phyloP scores from a whole-genome alignment of 2,888 invertebrate genomes.

The Cryptus armator region DNA sequence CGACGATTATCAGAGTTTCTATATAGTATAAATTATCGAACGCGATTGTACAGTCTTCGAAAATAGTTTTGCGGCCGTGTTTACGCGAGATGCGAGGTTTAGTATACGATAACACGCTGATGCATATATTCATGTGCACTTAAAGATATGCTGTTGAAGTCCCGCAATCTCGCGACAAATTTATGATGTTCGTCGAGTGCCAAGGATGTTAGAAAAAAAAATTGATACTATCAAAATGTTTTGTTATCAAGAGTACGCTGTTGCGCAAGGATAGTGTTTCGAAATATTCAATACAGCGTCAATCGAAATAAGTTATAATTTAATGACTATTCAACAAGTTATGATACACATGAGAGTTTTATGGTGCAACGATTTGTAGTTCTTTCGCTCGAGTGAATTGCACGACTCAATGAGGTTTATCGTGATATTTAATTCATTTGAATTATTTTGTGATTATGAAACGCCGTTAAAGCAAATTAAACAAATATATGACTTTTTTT shows the following conservation, averaged over 20 bases:
- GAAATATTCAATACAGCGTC: background rate
- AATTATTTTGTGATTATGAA: too few relatives aligned
- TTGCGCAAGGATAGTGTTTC: slow-evolving; percentile 12
- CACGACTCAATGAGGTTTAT: too few relatives aligned
- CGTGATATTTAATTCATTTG: too few relatives aligned
- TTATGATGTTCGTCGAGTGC: background rate
- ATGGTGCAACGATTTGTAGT: too few relatives aligned
- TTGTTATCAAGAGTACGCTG: background rate
- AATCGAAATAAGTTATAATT: too few relatives aligned
- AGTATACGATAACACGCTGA: background rate
- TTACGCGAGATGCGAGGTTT: background rate
- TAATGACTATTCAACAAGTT: too few relatives aligned
- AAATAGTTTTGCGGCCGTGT: background rate
- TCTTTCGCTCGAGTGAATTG: too few relatives aligned
- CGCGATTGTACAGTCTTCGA: background rate
- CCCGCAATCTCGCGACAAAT: background rate
- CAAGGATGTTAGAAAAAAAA: background rate
- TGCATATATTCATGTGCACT: background rate
- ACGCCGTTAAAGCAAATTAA: too few relatives aligned
- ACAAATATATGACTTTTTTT: background rate
- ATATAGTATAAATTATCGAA: background rate
- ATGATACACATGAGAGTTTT: too few relatives aligned
- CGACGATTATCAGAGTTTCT: background rate
- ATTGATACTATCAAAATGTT: background rate
- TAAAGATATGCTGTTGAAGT: background rate